phyloP scores from a whole-genome alignment of 2,797 vertebrate genomes.

The Alcedo atthis region DNA sequence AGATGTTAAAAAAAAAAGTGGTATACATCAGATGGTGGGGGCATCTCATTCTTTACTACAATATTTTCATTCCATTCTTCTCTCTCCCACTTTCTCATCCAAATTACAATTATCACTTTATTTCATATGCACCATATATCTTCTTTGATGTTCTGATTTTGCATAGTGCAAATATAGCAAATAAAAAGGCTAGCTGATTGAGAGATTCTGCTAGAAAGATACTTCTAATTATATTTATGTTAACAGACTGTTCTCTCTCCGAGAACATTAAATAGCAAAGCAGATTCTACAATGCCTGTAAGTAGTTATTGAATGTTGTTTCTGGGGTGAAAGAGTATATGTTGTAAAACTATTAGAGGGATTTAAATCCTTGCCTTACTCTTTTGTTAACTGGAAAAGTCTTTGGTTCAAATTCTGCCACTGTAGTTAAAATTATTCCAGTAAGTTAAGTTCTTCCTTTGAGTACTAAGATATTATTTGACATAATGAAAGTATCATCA shows the following conservation, averaged over 20 bases:
- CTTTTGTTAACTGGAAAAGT: background rate
- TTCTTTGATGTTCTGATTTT: constrained; percentile 53
- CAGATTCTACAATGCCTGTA: background rate
- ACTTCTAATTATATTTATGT: constrained; percentile 37
- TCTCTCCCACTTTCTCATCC: background rate
- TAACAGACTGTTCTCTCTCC: constrained; percentile 14
- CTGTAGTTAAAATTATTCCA: background rate
- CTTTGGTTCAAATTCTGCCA: background rate
- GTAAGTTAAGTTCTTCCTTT: background rate
- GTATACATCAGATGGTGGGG: constrained; percentile 44
- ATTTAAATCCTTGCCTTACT: constrained; percentile 6
- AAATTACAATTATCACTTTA: constrained; percentile 48
- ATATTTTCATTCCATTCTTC: constrained; percentile 38
- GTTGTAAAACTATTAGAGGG: background rate
- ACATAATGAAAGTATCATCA: background rate
- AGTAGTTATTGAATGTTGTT: constrained; percentile 16
- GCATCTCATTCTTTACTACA: constrained; percentile 31
- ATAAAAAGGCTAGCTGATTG: constrained; percentile 32
- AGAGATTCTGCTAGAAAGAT: constrained; percentile 37
- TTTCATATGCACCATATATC: constrained; percentile 17
- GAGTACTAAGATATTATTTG: background rate
- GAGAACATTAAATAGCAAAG: constrained; percentile 26
- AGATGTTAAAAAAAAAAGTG: constrained; percentile 60
- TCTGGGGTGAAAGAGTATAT: background rate
- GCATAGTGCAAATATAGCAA: constrained; percentile 44